Conservation (phyloP, 1,140 invertebrate species). For the Scaptomyza graminum region DNA sequence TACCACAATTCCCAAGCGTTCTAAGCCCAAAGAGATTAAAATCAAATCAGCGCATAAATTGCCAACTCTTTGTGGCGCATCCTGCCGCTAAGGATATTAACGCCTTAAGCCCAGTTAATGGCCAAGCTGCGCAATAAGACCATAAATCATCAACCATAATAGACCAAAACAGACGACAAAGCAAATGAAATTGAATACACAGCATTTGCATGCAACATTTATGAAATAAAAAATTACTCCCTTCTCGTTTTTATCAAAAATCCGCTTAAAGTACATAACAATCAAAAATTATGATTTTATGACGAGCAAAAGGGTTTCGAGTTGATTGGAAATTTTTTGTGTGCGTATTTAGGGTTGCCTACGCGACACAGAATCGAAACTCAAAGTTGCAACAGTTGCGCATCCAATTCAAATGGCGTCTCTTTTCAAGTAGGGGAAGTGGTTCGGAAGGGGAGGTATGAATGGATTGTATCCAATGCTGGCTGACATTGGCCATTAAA, state of each 20-base stretch:
- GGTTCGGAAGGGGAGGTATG: not conserved
- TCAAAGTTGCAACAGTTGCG: conserved; percentile 71
- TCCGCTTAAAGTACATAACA: conserved; percentile 73
- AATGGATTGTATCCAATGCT: not conserved
- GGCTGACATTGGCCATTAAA: conserved; percentile 66
- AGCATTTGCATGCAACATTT: conserved; percentile 55
- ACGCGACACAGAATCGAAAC: conserved; percentile 4
- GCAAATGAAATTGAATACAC: conserved; percentile 58
- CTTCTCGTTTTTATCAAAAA: not conserved
- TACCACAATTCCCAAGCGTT: conserved; percentile 20
- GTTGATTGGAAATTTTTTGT: conserved; percentile 36
- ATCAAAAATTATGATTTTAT: conserved; percentile 74
- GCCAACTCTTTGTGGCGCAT: conserved; percentile 62
- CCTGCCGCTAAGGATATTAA: conserved; percentile 61
- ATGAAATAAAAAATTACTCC: conserved; percentile 3
- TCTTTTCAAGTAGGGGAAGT: conserved; percentile 5
- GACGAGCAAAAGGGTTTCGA: conserved; percentile 46
- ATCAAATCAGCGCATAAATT: conserved; percentile 69
- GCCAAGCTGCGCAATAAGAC: conserved; percentile 8
- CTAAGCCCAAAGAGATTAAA: conserved; percentile 53
- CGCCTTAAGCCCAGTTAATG: conserved; percentile 68
- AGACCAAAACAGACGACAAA: conserved; percentile 37
- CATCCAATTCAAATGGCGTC: conserved; percentile 67
- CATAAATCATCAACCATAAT: conserved; percentile 71
- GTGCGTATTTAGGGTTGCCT: not conserved